Conservation (phyloP, 2,113 vertebrate genomes). For the Natator depressus region DNA sequence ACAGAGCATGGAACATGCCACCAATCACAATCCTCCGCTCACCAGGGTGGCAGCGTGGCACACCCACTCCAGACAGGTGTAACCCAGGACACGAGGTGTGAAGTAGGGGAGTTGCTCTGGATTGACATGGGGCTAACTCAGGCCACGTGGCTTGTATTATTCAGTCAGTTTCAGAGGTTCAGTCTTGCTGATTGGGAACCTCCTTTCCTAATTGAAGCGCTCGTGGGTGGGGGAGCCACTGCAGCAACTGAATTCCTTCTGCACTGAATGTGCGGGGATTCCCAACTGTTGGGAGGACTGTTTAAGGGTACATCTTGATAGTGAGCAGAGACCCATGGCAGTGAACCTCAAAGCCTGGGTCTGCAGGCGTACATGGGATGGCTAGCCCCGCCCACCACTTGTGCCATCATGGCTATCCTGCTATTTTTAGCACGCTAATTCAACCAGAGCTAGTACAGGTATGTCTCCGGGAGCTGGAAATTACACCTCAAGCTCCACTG, state of each 20-base stretch:
- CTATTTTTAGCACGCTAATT: too few species aligned
- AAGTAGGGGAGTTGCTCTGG: not conserved
- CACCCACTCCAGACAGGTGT: not conserved
- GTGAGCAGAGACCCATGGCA: too few species aligned
- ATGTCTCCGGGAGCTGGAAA: not conserved
- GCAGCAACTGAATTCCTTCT: not conserved
- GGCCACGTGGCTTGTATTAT: not conserved
- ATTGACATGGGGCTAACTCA: not conserved
- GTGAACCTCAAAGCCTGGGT: too few species aligned
- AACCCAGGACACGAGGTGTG: not conserved
- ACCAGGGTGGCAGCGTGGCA: too few species aligned
- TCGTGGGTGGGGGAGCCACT: too few species aligned
- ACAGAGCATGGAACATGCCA: not conserved
- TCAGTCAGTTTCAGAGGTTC: not conserved
- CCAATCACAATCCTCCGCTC: not conserved
- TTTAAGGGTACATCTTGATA: not conserved
- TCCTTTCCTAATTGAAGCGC: not conserved
- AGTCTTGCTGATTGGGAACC: not conserved
- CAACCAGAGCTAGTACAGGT: not conserved
- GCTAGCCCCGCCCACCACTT: too few species aligned
- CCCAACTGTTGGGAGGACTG: too few species aligned
- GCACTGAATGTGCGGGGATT: not conserved
- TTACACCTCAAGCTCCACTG: not conserved
- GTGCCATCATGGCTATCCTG: too few species aligned
- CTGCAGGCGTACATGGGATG: too few species aligned